phyloP scores from a whole-genome alignment of 2,888 invertebrate genomes.

The Argynnis bischoffii region DNA sequence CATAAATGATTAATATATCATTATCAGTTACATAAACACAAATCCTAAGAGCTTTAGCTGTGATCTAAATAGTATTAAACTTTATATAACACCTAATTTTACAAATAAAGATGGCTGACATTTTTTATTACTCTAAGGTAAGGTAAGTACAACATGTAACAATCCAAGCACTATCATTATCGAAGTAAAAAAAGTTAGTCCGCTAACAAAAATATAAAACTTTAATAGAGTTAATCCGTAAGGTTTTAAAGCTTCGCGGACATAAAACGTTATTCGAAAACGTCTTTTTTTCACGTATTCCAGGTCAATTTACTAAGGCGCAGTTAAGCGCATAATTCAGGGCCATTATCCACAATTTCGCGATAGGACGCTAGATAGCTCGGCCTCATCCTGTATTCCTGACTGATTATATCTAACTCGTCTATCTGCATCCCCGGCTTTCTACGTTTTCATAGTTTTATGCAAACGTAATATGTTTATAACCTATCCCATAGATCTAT shows the following conservation, averaged over 20 bases:
- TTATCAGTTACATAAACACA: background rate
- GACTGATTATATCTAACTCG: constrained; percentile 33
- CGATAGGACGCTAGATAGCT: constrained; percentile 29
- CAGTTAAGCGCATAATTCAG: constrained; percentile 32
- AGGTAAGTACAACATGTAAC: no score
- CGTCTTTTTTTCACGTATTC: constrained; percentile 27
- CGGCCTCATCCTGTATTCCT: constrained; percentile 33
- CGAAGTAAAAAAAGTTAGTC: no score
- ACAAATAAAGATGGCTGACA: no score
- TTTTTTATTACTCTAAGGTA: no score
- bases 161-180: no score
- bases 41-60: background rate
- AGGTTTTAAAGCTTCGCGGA: constrained; percentile 22
- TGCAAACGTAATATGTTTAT: no score
- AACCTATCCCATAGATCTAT: no score
- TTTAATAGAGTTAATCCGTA: background rate
- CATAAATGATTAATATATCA: constrained; percentile 13
- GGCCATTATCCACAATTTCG: constrained; percentile 31
- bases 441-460: constrained; percentile 16
- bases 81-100: no score
- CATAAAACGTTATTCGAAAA: constrained; percentile 26
- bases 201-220: background rate
- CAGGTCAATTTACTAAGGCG: constrained; percentile 32
- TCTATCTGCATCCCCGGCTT: constrained; percentile 27
- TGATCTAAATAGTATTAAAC: no score